Conservation (phyloP, 2,113 vertebrate species). For the Hystrix cristata region DNA sequence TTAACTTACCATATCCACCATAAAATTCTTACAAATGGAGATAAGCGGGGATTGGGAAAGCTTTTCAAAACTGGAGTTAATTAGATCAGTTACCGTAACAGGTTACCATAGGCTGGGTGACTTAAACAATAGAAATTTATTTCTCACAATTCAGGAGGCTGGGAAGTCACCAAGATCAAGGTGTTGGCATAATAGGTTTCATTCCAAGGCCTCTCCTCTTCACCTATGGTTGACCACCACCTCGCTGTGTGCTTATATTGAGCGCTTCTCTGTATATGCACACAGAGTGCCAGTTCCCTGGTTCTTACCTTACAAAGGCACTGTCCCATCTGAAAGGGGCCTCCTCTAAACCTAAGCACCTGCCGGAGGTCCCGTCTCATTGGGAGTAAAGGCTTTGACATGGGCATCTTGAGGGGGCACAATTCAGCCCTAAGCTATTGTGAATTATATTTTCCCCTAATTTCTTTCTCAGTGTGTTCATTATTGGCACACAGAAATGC, state of each 20-base stretch:
- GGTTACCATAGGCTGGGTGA: neutral
- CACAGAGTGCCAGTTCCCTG: neutral
- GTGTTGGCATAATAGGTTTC: neutral
- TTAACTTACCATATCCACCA: neutral
- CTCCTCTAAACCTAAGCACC: neutral
- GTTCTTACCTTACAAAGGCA: neutral
- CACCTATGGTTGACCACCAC: neutral
- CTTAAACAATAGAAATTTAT: neutral
- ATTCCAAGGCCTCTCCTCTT: neutral
- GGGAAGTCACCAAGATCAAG: neutral
- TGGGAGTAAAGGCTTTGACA: neutral
- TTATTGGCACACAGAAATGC: too few species aligned
- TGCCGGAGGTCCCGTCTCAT: neutral
- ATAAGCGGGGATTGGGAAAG: neutral
- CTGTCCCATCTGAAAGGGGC: neutral
- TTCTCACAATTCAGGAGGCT: neutral
- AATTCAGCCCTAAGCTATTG: too few species aligned
- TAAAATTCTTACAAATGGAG: neutral
- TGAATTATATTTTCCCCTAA: too few species aligned
- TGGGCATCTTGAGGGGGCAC: neutral
- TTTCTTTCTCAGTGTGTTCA: too few species aligned
- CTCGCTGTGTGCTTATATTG: neutral
- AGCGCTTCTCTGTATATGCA: neutral
- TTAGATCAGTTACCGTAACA: neutral
- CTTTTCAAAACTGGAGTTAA: constrained; percentile 48